Base-by-base conservation (phyloP, 2,113 vertebrate species). In the Romanogobio albipinnatus region DNA sequence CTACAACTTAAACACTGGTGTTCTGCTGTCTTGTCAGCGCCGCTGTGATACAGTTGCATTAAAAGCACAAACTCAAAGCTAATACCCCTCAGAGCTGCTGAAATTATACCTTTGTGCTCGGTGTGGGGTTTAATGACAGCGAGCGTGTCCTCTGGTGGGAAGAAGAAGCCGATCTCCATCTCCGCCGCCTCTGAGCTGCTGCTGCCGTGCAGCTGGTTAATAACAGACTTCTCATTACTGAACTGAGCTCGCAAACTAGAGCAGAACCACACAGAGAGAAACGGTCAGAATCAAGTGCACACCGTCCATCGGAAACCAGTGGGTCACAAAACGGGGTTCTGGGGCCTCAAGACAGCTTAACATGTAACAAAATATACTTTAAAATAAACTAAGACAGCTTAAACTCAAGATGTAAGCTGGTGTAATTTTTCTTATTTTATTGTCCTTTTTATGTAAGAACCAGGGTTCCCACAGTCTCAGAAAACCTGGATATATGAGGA, bases 141-240 rank as follows among this genome's bases (percentile, higher is more conserved):
- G 87, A 96, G 91, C 0, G 94, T 96, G 26, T 83, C 86, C 85
- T 96, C 92, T 64, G 77, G 86, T 19, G 93, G 93, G 90, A 96
- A 95, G 91, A 96, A 94, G 88, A 94, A 94, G 85, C 76, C 64
- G 87, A 96, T 93, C 89, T 95, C 94, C 78, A 10, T 85, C 51
- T 94, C 89, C 13, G 94, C 95, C 24, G 92, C 94, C 76, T 93
- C 87, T 0, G 14, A 61, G 56, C 80, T 93, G 5, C 61, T 29
- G 39, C 95, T 96, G 84, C 95, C 95, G 24, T 96, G 94, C 19
- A 96, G 90, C 89, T 94, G 94, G 90, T 92, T 95, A 77, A 94
- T 82, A 17, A 91, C 68, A 58, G 91, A 88, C 0, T 86, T 88
- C 77, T 90, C 93, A 22, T 8, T 7, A 56, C 88, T 84, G 29